Evolutionary conservation across 2,113 vertebrate genomes (phyloP), one percentile per base, ranked within the genome.

Genomic region (Pterocles burchelli): DNA sequence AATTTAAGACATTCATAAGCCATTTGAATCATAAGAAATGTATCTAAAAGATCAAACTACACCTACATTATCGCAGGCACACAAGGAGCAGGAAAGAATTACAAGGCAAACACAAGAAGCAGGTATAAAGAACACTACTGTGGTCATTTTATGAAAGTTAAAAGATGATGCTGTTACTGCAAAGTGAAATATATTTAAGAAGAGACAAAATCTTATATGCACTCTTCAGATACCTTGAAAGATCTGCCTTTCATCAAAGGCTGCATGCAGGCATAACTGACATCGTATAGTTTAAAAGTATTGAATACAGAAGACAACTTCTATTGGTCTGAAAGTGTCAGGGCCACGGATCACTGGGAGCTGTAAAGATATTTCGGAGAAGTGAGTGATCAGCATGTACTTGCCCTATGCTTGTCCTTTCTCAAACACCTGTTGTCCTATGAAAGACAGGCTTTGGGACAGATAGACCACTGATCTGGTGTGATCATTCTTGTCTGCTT

Each of bases 111-210:
- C 11, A 57, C 6, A 61, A 0, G 4, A 74, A 88, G 7, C 17
- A 54, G 19, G 17, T 74, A 43, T 21, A 36, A 58, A 31, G 13
- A 43, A 54, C 0, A 0, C 5, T 66, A 21, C 11, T 71, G 55
- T 31, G 14, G 3, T 0, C 4, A n/a, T 74, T 81, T 82, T 11
- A 54, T 41, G 15, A 66, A 81, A 73, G 46, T 65, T 58, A 59
- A 77, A 90, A 78, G 9, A 14, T 71, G 16, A 62, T n/a, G 5
- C 3, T 24, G 7, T 29, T 65, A 46, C 25, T 72, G 9, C 33
- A 49, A 85, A 72, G 4, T 36, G 36, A n/a, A 3, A 1, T 18
- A 21, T 52, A 59, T 49, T 54, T 75, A 72, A 48, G 10, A 82
- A 90, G 9, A 10, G 17, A n/a, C 2, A 75, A 67, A 88, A 68